phyloP scores from a whole-genome alignment of 2,113 vertebrate genomes.

The Gnathonemus longibarbis region DNA sequence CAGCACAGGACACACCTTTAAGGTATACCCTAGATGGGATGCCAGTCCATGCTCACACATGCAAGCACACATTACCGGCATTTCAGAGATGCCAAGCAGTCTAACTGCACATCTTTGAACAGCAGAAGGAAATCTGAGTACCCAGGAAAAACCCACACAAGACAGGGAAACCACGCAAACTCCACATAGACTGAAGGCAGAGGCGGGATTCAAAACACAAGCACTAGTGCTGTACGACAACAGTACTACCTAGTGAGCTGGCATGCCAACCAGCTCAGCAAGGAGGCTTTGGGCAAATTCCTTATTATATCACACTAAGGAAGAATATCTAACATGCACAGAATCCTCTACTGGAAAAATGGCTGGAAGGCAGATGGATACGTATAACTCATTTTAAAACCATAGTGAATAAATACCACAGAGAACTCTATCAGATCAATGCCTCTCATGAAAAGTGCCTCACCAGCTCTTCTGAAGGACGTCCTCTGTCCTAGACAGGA shows the following conservation, averaged over 20 bases:
- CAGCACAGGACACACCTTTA: neutral
- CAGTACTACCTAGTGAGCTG: neutral
- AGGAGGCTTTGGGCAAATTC: neutral
- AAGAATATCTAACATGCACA: neutral
- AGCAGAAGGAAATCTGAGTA: neutral
- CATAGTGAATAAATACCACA: neutral
- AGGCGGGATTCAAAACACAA: too few species aligned
- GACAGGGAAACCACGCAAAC: neutral
- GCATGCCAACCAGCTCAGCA: neutral
- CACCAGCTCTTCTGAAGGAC: conserved; percentile 63
- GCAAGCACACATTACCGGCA: neutral
- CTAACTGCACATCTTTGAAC: neutral
- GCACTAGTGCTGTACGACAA: neutral
- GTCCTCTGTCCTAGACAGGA: conserved; percentile 59
- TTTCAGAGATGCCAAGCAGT: neutral
- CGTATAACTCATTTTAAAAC: neutral
- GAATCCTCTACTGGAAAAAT: neutral
- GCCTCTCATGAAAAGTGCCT: neutral
- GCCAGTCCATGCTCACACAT: neutral
- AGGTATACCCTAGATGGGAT: neutral
- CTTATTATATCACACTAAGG: neutral
- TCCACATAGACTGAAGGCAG: neutral
- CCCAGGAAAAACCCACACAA: neutral
- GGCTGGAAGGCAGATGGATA: neutral
- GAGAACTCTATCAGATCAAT: neutral